Percentiles rank a stretch among this genome's conserved stretches.
Evolutionary conservation across 2,113 vertebrate species (phyloP).

Genomic region (Upupa epops): DNA sequence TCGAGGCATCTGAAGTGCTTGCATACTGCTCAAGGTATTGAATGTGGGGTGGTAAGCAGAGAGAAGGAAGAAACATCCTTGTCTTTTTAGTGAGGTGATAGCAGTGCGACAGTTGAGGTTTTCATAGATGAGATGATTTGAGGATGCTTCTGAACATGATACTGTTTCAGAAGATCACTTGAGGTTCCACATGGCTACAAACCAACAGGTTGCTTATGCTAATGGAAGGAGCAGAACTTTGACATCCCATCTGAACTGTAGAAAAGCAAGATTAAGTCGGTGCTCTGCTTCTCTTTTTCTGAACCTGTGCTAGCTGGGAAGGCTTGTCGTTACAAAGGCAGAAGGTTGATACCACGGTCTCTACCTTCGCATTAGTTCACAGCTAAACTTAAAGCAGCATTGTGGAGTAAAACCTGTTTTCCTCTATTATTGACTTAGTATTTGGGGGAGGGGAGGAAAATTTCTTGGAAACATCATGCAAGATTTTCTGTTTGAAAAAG

Average conservation of each 20-base stretch:
- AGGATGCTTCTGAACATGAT: neutral
- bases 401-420: conserved; percentile 3
- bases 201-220: neutral
- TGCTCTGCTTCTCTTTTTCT: neutral
- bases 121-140: neutral
- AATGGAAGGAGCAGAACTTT: neutral
- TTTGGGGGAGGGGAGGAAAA: neutral
- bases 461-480: conserved; percentile 59
- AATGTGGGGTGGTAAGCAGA: neutral
- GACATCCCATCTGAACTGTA: no score
- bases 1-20: neutral
- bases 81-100: neutral
- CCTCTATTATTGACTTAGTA: conserved; percentile 9
- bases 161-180: neutral
- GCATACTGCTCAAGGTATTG: neutral
- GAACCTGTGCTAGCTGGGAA: neutral
- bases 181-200: neutral
- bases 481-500: conserved; percentile 60
- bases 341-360: neutral
- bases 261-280: neutral
- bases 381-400: neutral
- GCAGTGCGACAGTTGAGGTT: neutral
- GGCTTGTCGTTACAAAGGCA: neutral
- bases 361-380: neutral
- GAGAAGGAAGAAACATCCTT: neutral